Conservation (phyloP, 2,113 vertebrate genomes). For the Hemicordylus capensis region DNA sequence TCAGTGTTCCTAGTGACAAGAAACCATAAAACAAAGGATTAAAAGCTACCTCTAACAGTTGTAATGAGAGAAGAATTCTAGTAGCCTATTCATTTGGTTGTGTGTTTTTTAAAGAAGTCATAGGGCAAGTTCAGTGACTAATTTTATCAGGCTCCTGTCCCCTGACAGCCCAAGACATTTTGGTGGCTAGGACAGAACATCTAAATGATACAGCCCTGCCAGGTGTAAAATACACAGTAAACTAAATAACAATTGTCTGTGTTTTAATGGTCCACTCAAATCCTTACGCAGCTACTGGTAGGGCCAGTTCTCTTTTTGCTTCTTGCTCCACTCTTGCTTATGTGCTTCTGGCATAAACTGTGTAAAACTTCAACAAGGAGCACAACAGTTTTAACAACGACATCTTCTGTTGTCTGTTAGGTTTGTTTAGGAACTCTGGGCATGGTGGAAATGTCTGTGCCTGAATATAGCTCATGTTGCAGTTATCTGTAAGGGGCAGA, state of each 20-base stretch:
- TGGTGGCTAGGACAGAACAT: not conserved
- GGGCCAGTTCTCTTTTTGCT: no score
- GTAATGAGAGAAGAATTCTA: not conserved
- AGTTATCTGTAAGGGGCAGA: not conserved
- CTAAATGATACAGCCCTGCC: not conserved
- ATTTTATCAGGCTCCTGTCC: not conserved
- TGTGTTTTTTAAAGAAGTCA: not conserved
- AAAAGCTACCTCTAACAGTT: conserved; percentile 5
- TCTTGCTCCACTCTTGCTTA: no score
- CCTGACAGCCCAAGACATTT: not conserved
- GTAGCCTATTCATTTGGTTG: not conserved
- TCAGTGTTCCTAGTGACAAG: not conserved
- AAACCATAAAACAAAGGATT: conserved; percentile 15
- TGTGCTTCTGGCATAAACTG: no score
- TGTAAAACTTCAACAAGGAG: not conserved
- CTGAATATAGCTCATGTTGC: not conserved
- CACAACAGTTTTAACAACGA: not conserved
- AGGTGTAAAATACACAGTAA: not conserved
- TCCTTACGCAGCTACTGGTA: no score
- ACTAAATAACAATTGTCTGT: no score
- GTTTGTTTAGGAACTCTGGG: not conserved
- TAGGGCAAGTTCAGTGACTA: not conserved
- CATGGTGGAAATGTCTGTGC: not conserved
- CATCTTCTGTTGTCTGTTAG: not conserved
- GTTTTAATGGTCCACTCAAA: no score